A percentile compares a stretch with the other conserved stretches of the same genome.
These are phyloP conservation scores for Cotesia chilonis DNA, from an alignment of 1,140 invertebrate species.

Conservation along the genomic window DNA sequence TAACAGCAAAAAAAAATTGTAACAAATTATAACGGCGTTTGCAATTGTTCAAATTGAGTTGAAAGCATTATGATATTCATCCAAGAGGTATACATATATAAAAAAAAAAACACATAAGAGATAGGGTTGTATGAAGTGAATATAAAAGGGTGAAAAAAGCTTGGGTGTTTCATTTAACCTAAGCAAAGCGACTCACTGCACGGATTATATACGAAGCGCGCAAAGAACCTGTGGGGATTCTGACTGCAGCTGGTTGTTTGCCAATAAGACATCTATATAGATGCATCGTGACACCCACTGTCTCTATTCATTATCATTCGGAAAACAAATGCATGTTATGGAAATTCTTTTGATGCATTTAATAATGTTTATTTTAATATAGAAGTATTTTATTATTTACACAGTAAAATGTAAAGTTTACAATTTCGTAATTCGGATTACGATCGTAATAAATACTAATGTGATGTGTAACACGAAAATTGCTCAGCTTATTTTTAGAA, in stretches of 20 bases:
- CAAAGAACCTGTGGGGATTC: slow-evolving; percentile 56
- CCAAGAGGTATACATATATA: background rate
- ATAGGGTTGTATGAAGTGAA: slow-evolving; percentile 11
- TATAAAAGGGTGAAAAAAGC: slow-evolving; percentile 5
- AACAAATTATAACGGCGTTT: too few species aligned
- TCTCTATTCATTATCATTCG: slow-evolving; percentile 58
- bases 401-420: too few species aligned
- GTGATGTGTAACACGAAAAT: too few species aligned
- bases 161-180: slow-evolving; percentile 1
- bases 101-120: background rate
- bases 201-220: slow-evolving; percentile 25
- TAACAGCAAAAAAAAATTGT: too few species aligned
- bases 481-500: too few species aligned
- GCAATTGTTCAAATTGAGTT: too few species aligned
- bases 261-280: slow-evolving; percentile 47
- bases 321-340: slow-evolving; percentile 43
- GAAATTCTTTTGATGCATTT: too few species aligned
- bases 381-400: too few species aligned
- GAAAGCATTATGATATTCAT: too few species aligned
- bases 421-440: too few species aligned
- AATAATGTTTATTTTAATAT: too few species aligned
- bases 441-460: too few species aligned
- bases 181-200: slow-evolving; percentile 6
- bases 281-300: slow-evolving; percentile 47
- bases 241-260: slow-evolving; percentile 53